phyloP scores from a whole-genome alignment of 2,113 vertebrate species.

The Etheostoma spectabile region DNA sequence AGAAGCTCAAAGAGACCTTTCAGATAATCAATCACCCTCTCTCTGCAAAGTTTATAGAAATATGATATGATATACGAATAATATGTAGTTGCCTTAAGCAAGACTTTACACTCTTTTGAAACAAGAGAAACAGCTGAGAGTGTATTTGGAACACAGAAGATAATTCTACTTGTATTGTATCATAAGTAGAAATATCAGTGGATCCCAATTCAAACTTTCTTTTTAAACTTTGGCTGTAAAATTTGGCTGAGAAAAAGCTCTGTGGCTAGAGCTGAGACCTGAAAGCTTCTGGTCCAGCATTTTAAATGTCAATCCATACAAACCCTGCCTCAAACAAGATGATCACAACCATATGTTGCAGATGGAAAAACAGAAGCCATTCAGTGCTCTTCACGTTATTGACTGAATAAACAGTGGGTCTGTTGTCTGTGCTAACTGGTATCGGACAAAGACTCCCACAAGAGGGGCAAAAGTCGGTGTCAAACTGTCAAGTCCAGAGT shows the following conservation, averaged over 20 bases:
- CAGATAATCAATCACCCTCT: constrained; percentile 41
- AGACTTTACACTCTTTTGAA: background rate
- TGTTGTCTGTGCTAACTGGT: constrained; percentile 32
- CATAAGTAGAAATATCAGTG: background rate
- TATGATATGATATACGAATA: too few relatives aligned
- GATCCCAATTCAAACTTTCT: background rate
- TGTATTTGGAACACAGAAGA: background rate
- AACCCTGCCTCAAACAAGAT: background rate
- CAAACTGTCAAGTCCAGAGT: constrained; percentile 59
- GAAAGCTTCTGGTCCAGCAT: background rate
- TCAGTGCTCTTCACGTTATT: constrained; percentile 15
- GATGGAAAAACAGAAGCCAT: constrained; percentile 21
- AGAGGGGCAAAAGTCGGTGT: constrained; percentile 52
- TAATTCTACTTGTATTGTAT: background rate
- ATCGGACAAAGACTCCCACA: constrained; percentile 56
- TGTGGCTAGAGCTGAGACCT: background rate
- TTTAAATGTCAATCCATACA: background rate
- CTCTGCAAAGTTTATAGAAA: constrained; percentile 6
- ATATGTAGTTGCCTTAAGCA: background rate
- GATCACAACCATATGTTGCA: constrained; percentile 45
- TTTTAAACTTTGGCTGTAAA: background rate
- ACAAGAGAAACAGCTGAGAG: background rate
- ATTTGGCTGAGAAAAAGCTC: background rate
- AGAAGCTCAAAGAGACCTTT: constrained; percentile 50
- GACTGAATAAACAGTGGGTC: constrained; percentile 43